Conservation (phyloP, 2,888 invertebrate species). For the Alviniconcha strummeri region DNA sequence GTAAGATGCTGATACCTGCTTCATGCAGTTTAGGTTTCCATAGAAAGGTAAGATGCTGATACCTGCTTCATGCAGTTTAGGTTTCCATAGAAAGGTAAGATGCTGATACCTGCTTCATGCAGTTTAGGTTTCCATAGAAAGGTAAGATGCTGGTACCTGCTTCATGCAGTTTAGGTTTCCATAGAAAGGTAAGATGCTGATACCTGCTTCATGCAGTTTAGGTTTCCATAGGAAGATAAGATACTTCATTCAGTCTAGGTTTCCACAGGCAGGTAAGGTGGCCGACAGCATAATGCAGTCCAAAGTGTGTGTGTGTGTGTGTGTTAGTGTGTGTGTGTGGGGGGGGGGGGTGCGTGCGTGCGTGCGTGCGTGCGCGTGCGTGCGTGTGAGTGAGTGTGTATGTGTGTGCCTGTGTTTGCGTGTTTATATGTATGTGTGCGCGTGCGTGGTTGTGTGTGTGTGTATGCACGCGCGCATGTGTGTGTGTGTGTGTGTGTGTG, state of each 20-base stretch:
- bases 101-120: too few relatives aligned
- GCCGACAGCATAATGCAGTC: too few relatives aligned
- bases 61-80: constrained; percentile 12
- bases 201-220: constrained; percentile 11
- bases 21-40: too few relatives aligned
- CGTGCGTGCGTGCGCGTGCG: not conserved
- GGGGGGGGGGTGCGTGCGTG: not conserved
- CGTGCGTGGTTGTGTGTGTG: not conserved
- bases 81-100: not conserved
- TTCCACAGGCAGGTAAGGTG: too few relatives aligned
- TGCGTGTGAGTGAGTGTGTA: not conserved
- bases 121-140: not conserved
- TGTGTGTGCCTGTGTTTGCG: not conserved
- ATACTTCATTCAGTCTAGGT: too few relatives aligned
- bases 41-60: not conserved
- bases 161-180: too few relatives aligned
- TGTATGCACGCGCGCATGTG: not conserved
- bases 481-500: too few relatives aligned
- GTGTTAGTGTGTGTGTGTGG: not conserved
- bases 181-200: not conserved
- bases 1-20: too few relatives aligned
- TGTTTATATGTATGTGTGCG: not conserved
- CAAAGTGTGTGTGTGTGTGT: not conserved
- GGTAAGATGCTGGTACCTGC: too few relatives aligned
- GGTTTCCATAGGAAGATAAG: not conserved